Evolutionary conservation across 1,140 invertebrate species (phyloP).

Genomic region (Drosophila setifemur): DNA sequence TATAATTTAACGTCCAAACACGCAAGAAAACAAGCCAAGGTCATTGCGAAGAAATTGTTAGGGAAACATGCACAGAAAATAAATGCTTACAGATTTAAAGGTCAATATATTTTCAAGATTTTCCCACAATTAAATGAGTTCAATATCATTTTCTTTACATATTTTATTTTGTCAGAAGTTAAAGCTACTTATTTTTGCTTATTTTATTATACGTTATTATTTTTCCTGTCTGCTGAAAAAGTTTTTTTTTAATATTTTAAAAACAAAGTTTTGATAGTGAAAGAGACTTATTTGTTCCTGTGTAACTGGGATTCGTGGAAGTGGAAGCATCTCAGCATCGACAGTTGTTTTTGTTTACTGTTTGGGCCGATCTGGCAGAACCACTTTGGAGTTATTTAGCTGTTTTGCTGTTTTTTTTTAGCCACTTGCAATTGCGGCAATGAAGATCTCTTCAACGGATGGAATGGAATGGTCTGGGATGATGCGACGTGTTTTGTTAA

Average conservation of each 20-base stretch:
- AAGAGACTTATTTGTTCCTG: background rate
- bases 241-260: background rate
- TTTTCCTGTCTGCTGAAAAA: slow-evolving; percentile 3
- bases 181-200: no score
- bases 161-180: no score
- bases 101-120: no score
- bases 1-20: slow-evolving; percentile 68
- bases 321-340: slow-evolving; percentile 2
- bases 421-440: slow-evolving; percentile 56
- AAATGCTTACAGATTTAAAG: no score
- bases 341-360: slow-evolving; percentile 32
- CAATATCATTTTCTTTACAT: no score
- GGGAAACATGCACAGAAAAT: slow-evolving; percentile 29
- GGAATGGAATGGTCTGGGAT: slow-evolving; percentile 14
- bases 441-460: slow-evolving; percentile 41
- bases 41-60: slow-evolving; percentile 75
- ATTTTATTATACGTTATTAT: no score
- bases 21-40: slow-evolving; percentile 79
- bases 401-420: slow-evolving; percentile 23
- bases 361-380: slow-evolving; percentile 51
- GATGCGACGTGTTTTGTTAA: slow-evolving; percentile 64
- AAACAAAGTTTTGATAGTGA: background rate
- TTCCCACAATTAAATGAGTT: no score
- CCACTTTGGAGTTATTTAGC: slow-evolving; percentile 54
- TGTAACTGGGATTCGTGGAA: slow-evolving; percentile 38